A percentile compares a stretch with the other conserved stretches of the same genome.
These are phyloP conservation scores for Clarias macrocephalus DNA, from an alignment of 2,113 vertebrate species.

Conservation along the genomic window DNA sequence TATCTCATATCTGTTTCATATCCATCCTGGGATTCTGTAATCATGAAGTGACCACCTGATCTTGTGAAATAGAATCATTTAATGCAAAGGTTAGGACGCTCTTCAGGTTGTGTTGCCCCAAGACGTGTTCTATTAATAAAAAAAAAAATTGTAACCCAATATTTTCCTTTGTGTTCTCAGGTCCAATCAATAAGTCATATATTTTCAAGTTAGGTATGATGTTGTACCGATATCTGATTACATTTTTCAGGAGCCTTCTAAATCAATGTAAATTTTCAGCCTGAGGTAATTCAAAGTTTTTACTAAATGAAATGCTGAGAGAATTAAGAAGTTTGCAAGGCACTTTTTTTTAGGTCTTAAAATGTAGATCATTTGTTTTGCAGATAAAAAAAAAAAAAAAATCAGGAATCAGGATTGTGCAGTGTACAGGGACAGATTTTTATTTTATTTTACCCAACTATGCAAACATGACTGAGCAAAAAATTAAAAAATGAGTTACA, in stretches of 20 bases:
- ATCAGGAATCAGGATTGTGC: too few relatives aligned
- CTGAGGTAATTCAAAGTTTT: not conserved
- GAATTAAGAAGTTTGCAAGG: not conserved
- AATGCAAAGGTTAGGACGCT: constrained; percentile 33
- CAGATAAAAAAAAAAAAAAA: too few relatives aligned
- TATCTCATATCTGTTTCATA: not conserved
- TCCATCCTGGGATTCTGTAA: not conserved
- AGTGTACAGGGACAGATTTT: too few relatives aligned
- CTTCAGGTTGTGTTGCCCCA: constrained; percentile 27
- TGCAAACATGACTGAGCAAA: too few relatives aligned
- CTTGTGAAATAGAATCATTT: constrained; percentile 29
- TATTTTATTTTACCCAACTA: too few relatives aligned
- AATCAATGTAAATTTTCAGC: constrained; percentile 38
- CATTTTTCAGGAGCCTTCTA: constrained; percentile 39
- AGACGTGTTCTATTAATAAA: constrained; percentile 26
- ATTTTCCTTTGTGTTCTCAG: constrained; percentile 16
- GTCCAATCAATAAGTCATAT: constrained; percentile 20
- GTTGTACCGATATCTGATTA: constrained; percentile 5
- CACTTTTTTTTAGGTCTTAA: not conserved
- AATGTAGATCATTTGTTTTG: too few relatives aligned
- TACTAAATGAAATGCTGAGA: not conserved
- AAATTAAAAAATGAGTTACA: too few relatives aligned
- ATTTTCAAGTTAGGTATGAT: constrained; percentile 6
- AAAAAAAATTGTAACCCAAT: constrained; percentile 1
- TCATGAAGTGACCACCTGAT: constrained; percentile 8